These are phyloP conservation scores for Luperina nickerlii DNA, from an alignment of 2,888 invertebrate genomes.

Conservation along the genomic window DNA sequence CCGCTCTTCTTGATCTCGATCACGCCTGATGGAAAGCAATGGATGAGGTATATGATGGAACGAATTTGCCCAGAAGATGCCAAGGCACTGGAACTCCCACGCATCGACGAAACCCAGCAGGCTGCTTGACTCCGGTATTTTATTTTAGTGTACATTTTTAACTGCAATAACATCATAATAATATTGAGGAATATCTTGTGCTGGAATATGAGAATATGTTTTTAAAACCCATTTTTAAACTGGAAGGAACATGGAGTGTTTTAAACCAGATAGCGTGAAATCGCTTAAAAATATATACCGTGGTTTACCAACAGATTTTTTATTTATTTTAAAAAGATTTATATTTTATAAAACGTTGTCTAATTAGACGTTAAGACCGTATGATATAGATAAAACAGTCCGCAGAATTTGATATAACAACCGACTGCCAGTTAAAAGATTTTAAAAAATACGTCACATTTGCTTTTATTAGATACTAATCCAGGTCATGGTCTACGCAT, in stretches of 20 bases:
- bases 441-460: background rate
- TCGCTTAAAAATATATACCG: background rate
- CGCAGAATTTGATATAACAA: background rate
- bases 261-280: background rate
- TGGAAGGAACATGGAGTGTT: background rate
- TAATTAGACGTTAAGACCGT: background rate
- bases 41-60: too few species aligned
- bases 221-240: background rate
- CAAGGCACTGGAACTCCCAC: too few species aligned
- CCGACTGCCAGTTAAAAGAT: background rate
- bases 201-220: background rate
- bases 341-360: background rate
- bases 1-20: too few species aligned
- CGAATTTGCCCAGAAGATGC: too few species aligned
- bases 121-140: constrained; percentile 7
- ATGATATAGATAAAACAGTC: background rate
- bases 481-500: too few species aligned
- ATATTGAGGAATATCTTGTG: background rate
- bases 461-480: too few species aligned
- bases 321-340: background rate
- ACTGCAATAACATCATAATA: background rate
- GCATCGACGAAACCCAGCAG: too few species aligned
- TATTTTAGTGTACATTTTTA: constrained; percentile 32
- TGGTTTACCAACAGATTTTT: background rate
- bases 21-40: too few species aligned